Evolutionary conservation across 2,888 invertebrate species (phyloP).

Genomic region (Tenthredo livida): DNA sequence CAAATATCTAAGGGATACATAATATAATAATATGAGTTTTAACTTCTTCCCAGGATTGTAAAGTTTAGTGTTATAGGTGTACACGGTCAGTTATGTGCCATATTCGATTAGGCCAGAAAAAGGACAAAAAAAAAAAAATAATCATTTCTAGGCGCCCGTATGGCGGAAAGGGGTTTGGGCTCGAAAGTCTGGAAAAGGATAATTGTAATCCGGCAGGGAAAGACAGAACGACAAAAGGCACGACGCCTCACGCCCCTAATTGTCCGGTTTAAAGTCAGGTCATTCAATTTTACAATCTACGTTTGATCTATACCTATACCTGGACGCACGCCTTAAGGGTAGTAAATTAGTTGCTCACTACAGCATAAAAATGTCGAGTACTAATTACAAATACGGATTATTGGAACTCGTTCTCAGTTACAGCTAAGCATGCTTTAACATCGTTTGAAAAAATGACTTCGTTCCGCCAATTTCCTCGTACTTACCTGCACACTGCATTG

Average conservation of each 20-base stretch:
- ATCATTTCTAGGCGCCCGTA: background rate
- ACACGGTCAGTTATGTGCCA: background rate
- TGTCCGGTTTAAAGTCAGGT: conserved; percentile 26
- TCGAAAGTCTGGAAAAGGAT: background rate
- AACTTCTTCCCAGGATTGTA: background rate
- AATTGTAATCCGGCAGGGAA: conserved; percentile 10
- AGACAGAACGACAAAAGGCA: background rate
- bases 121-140: background rate
- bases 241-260: conserved; percentile 39
- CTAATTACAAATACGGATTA: conserved; percentile 29
- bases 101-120: background rate
- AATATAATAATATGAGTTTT: background rate
- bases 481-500: background rate
- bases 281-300: conserved; percentile 7
- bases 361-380: conserved; percentile 22
- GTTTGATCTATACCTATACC: background rate
- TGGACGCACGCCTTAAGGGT: background rate
- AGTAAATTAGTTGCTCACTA: conserved; percentile 21
- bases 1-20: background rate
- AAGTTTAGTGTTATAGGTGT: background rate
- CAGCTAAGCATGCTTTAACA: background rate
- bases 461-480: background rate
- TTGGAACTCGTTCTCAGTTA: background rate
- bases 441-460: conserved; percentile 18
- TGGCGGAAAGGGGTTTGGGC: background rate